A percentile compares a stretch with the other conserved stretches of the same genome.
These are phyloP conservation scores for Nyctalus aviator DNA, from an alignment of 2,797 vertebrate genomes.

Conservation along the genomic window DNA sequence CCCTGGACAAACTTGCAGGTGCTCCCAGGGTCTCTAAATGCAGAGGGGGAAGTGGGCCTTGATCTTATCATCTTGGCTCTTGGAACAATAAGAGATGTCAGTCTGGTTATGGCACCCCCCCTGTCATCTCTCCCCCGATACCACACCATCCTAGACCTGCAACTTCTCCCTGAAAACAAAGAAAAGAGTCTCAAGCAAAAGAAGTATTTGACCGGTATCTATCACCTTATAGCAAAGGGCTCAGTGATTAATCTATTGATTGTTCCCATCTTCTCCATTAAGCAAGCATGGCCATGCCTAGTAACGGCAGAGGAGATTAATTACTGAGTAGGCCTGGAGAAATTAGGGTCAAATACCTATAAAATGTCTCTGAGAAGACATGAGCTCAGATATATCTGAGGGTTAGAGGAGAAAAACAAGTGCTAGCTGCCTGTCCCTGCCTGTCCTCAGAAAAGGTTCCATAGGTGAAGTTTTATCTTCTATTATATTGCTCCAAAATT, in stretches of 20 bases:
- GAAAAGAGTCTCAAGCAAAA: background rate
- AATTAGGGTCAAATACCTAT: background rate
- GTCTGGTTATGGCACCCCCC: accelerated
- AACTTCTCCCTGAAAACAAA: background rate
- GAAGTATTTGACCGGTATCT: background rate
- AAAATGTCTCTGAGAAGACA: background rate
- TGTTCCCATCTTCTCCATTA: background rate
- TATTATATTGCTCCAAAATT: background rate
- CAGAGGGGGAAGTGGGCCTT: accelerated
- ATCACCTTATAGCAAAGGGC: background rate
- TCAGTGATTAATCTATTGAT: conserved; percentile 19
- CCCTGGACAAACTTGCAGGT: background rate
- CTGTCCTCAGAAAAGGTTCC: background rate
- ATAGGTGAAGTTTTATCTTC: background rate
- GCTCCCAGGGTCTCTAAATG: accelerated
- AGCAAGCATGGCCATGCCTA: background rate
- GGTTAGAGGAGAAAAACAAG: background rate
- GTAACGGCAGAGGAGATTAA: conserved; percentile 1
- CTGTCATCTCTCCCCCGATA: accelerated
- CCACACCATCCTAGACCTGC: background rate
- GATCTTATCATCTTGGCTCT: background rate
- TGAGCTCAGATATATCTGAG: background rate
- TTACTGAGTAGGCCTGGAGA: background rate
- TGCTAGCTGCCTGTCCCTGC: background rate
- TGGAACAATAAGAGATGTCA: too few species aligned